phyloP scores from a whole-genome alignment of 2,888 invertebrate genomes.

The Drosophila paranaensis region DNA sequence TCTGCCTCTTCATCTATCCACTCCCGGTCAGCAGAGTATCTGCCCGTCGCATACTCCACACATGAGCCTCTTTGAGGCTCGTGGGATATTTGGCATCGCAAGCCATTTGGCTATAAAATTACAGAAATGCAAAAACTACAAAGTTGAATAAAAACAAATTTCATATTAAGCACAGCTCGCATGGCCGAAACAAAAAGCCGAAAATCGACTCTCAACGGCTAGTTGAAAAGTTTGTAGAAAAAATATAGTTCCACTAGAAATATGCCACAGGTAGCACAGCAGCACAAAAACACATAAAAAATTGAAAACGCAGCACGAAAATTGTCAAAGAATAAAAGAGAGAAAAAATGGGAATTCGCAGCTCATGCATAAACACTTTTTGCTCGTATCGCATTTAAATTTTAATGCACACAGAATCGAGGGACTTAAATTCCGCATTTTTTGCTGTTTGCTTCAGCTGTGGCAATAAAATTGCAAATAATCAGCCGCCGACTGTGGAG shows the following conservation, averaged over 20 bases:
- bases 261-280: constrained; percentile 3
- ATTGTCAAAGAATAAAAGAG: constrained; percentile 16
- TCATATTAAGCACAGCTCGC: background rate
- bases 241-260: constrained; percentile 2
- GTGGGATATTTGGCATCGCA: background rate
- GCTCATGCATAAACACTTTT: constrained; percentile 38
- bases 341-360: constrained; percentile 4
- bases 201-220: background rate
- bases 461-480: constrained; percentile 38
- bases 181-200: background rate
- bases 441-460: constrained; percentile 15
- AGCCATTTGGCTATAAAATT: constrained; percentile 5
- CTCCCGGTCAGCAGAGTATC: no score
- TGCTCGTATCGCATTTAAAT: constrained; percentile 29
- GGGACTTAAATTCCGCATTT: background rate
- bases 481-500: constrained; percentile 18
- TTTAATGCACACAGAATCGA: constrained; percentile 25
- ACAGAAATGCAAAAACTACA: background rate
- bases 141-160: constrained; percentile 3
- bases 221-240: background rate
- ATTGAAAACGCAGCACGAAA: constrained; percentile 34
- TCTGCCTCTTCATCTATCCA: no score
- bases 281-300: constrained; percentile 22
- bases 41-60: background rate
- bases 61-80: background rate